Percentiles rank a stretch among this genome's conserved stretches.
phyloP scores from a whole-genome alignment of 2,797 vertebrate species.

The Taenioides sp. region DNA sequence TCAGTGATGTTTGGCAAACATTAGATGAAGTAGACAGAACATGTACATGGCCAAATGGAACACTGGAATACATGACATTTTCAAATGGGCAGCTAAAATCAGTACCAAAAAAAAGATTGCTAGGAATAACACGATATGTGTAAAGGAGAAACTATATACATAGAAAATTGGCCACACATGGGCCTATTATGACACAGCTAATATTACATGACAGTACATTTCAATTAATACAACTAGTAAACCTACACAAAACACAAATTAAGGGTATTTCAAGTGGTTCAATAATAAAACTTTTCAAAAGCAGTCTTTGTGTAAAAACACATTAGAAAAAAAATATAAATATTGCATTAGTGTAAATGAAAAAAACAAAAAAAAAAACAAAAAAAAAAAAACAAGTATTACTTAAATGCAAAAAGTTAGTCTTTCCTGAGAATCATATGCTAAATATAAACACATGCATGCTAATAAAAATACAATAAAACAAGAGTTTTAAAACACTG shows the following conservation, averaged over 20 bases:
- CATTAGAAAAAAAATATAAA: slow-evolving; percentile 53
- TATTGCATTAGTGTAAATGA: slow-evolving; percentile 54
- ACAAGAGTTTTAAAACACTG: not conserved
- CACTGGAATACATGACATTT: slow-evolving; percentile 10
- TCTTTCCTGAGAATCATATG: slow-evolving; percentile 73
- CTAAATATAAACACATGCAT: slow-evolving; percentile 33
- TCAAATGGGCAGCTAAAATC: slow-evolving; percentile 1
- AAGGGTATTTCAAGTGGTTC: slow-evolving; percentile 44
- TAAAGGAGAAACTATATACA: slow-evolving; percentile 5
- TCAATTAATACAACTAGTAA: slow-evolving; percentile 23
- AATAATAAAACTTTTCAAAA: slow-evolving; percentile 52
- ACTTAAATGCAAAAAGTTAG: slow-evolving; percentile 51
- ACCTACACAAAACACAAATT: slow-evolving; percentile 10
- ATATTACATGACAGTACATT: slow-evolving; percentile 23
- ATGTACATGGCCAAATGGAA: slow-evolving; percentile 8
- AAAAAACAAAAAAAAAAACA: slow-evolving; percentile 28
- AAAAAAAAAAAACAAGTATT: slow-evolving; percentile 49
- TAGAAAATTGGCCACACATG: slow-evolving; percentile 20
- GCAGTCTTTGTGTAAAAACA: slow-evolving; percentile 55
- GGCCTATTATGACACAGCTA: slow-evolving; percentile 9
- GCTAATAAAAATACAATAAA: not conserved
- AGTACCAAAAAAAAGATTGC: slow-evolving; percentile 32
- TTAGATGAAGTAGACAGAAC: slow-evolving; percentile 15
- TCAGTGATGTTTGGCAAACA: slow-evolving; percentile 31
- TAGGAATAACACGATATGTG: slow-evolving; percentile 12